Base-by-base conservation (phyloP, 2,797 vertebrate genomes). In the Cyclopterus lumpus region DNA sequence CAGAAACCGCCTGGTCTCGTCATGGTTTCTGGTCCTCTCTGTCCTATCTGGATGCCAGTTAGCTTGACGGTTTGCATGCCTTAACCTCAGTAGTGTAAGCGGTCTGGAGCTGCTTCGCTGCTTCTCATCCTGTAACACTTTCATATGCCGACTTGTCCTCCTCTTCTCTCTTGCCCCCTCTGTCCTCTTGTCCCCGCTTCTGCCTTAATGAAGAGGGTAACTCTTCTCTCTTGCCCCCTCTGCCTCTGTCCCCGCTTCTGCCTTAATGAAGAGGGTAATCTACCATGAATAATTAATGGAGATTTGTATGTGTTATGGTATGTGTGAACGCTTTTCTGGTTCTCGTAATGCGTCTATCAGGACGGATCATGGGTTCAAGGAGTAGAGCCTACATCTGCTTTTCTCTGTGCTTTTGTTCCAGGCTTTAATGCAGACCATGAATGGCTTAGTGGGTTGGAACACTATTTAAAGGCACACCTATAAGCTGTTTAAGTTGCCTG, bases 301-400 rank as follows among this genome's bases (percentile, higher is more conserved):
- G 90, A 92, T 93, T 86, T 94, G 88, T 89, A 91, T 87, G 90
- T 91, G 91, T 92, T 92, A 86, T 81, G 83, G 88, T 94, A 89
- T 92, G 91, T 94, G 89, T 92, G 91, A 94, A 93, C 85, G 82
- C 88, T 89, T 86, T 90, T 93, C 93, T 93, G 93, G 77, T 92
- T 92, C 91, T 93, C 92, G 93, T 94, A 94, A 94, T 91, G 91
- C 58, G 81, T 84, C 91, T 93, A 93, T 93, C 92, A 92, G 89
- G 82, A 80, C 4, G 80, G 89, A 93, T 94, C 93, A 93, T 69
- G 81, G 85, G 87, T 91, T 89, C 83, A 88, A 76, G 82, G 84
- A 91, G 70, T 75, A 72, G 82, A 89, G 81, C 69, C 86, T 75
- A 84, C 92, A 90, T 91, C 88, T 92, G 92, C 80, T 87, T 92